These are phyloP conservation scores for Clarias macrocephalus DNA, from an alignment of 2,113 vertebrate species.

Conservation along the genomic window DNA sequence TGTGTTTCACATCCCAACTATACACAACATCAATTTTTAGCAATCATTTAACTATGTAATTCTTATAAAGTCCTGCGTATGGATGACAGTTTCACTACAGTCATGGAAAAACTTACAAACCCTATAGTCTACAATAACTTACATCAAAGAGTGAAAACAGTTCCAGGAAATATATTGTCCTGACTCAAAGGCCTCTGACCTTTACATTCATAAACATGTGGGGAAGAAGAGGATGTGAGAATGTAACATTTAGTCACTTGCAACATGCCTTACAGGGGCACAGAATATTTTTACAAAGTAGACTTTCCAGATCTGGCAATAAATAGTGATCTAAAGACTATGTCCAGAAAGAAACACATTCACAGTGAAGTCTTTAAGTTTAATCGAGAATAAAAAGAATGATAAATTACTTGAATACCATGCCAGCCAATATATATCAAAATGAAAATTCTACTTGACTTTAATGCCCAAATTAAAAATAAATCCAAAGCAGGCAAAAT, in stretches of 20 bases:
- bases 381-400: not conserved
- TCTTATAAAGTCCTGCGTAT: not conserved
- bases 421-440: not conserved
- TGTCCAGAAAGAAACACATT: not conserved
- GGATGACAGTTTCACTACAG: not conserved
- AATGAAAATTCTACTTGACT: not conserved
- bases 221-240: not conserved
- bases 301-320: not conserved
- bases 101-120: not conserved
- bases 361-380: not conserved
- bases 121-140: not conserved
- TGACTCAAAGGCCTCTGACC: not conserved
- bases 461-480: not conserved
- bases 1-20: not conserved
- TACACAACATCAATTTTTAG: not conserved
- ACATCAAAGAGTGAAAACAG: not conserved
- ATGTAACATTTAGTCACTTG: not conserved
- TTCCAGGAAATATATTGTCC: not conserved
- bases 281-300: not conserved
- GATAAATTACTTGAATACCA: not conserved
- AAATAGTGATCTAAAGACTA: not conserved
- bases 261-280: not conserved
- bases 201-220: not conserved
- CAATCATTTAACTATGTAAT: not conserved
- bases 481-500: not conserved